Base-by-base conservation (phyloP, 2,113 vertebrate species). In the Poeciliopsis occidentalis region DNA sequence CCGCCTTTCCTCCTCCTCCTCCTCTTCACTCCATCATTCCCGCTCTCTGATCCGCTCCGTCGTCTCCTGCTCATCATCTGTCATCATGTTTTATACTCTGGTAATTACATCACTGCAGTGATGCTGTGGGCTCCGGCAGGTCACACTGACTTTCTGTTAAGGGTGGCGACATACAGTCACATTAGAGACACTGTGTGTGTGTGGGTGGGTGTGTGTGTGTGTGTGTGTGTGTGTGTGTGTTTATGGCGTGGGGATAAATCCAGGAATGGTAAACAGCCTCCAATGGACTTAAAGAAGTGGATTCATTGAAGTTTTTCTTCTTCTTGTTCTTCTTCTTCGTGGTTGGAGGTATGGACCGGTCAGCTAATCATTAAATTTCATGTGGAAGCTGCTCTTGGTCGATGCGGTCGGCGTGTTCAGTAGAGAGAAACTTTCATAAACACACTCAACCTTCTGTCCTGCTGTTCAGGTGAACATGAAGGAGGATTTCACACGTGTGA, bases 111-210 rank as follows among this genome's bases (percentile, higher is more conserved):
- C 81, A 81, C 65, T 0, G 73, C 29, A 29, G 29, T 29, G 29
- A 29, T 29, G 29, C 81, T 27, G 27, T 32, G 17, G 76, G 78
- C 74, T 84, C 67, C 80, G 79, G 82, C 85, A 85, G 89, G 87
- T 89, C 89, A 80, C 65, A 17, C 80, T 72, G 84, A 67, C 78
- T 87, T 87, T 88, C 82, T 86, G 84, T 86, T 86, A 80, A 83
- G 51, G 13, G 60, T 64, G 76, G 80, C n/a, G 57, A 89, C 82
- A 74, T 63, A 71, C 75, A 80, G 85, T 89, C 74, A 82, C 84
- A 83, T 89, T 85, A 83, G 64, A 41, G 78, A 27, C 60, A 15
- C 27, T 57, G 24, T 15, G 44, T 19, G 44, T 19, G 13, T 31
- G 13, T 54, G 22, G 3, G 41, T 4, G 41, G 4, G 12, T 31